Percentiles rank a stretch among this genome's conserved stretches.
Conservation (phyloP, 2,888 invertebrate species). For the Fissipunctia ypsillon region DNA sequence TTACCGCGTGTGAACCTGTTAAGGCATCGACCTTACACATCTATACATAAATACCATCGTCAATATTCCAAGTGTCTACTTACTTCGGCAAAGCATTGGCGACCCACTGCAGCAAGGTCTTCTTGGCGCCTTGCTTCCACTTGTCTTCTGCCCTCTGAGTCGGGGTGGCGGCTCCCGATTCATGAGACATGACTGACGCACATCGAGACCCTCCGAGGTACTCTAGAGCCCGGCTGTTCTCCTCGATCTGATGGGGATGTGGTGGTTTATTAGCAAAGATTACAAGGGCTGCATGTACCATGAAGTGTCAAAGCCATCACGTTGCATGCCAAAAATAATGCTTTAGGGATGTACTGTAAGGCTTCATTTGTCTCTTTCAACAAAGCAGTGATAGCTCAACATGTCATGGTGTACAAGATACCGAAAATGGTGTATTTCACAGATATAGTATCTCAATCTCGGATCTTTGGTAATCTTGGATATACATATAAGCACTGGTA, state of each 20-base stretch:
- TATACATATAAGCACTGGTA: neutral
- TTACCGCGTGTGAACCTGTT: too few relatives aligned
- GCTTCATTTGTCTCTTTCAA: neutral
- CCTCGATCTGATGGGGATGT: conserved; percentile 94
- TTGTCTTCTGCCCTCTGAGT: conserved; percentile 90
- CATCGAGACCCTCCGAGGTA: conserved; percentile 95
- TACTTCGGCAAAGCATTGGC: conserved; percentile 95
- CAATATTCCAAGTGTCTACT: conserved; percentile 52
- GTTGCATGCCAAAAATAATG: neutral
- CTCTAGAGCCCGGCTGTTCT: conserved; percentile 97
- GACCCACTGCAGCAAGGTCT: conserved; percentile 98
- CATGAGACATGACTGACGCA: conserved; percentile 95
- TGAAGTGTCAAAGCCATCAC: neutral
- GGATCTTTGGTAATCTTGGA: neutral
- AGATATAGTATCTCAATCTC: neutral
- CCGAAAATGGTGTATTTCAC: neutral
- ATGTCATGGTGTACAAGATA: neutral
- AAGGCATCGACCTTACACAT: neutral
- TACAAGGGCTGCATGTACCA: neutral
- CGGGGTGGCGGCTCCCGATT: conserved; percentile 93
- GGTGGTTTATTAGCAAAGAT: neutral
- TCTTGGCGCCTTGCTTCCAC: conserved; percentile 97
- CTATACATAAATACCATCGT: neutral
- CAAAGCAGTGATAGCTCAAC: neutral
- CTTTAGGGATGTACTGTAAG: neutral